A percentile compares a stretch with the other conserved stretches of the same genome.
Conservation (phyloP, 30 jellyfish, hydroid and myxozoan genomes). For the Turritopsis dohrnii region DNA sequence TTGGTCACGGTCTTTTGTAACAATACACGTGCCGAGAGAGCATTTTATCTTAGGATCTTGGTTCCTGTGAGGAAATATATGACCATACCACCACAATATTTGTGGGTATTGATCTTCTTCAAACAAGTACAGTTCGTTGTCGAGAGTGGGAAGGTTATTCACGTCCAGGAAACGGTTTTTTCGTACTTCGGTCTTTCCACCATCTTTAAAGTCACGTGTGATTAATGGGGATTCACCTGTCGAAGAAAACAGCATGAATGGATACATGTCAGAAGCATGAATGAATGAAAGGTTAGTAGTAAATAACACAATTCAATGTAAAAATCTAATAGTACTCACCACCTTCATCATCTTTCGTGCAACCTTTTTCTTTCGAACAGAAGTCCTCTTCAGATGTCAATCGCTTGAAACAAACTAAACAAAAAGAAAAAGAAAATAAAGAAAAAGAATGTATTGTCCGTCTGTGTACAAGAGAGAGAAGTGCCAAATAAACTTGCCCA, state of each 20-base stretch:
- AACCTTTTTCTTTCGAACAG: conserved; percentile 1
- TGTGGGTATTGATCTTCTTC: conserved; percentile 14
- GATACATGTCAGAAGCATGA: no score
- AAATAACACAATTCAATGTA: no score
- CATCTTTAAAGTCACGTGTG: neutral
- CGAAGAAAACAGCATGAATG: neutral
- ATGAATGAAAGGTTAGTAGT: no score
- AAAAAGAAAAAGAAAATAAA: neutral
- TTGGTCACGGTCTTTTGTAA: conserved; percentile 10
- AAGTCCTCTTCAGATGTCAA: neutral
- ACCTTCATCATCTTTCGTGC: neutral
- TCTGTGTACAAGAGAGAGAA: neutral
- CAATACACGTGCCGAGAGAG: conserved; percentile 24
- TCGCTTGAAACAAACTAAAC: neutral
- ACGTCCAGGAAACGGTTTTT: neutral
- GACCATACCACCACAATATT: conserved; percentile 27
- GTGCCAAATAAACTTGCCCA: neutral
- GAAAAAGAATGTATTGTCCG: neutral
- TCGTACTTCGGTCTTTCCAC: neutral
- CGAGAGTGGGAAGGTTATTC: conserved; percentile 22
- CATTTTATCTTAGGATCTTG: conserved; percentile 1
- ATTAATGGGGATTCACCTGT: neutral
- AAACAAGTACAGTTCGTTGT: conserved; percentile 8
- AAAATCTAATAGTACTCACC: no score
- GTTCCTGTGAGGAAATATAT: conserved; percentile 4